Evolutionary conservation across 1,140 invertebrate species (phyloP).

Genomic region (Protaetia brevitarsis): DNA sequence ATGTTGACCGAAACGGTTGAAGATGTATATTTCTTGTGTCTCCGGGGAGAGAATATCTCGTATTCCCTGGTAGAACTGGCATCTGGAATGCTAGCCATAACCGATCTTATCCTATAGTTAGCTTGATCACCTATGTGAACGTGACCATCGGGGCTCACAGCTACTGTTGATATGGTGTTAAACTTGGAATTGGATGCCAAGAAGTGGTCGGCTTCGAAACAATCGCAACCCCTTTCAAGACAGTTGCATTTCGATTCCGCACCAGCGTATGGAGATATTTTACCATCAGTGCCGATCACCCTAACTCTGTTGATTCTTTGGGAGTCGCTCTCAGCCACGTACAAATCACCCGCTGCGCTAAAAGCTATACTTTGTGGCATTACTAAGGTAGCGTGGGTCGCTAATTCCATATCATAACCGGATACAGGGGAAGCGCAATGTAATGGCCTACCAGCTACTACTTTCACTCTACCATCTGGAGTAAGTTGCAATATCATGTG

Average conservation of each 20-base stretch:
- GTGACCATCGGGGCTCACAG: conserved; percentile 90
- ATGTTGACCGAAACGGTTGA: conserved; percentile 94
- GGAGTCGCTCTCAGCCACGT: conserved; percentile 92
- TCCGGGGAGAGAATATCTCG: conserved; percentile 93
- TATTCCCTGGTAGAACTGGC: conserved; percentile 81
- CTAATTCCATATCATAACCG: conserved; percentile 74
- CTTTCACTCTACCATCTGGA: conserved; percentile 83
- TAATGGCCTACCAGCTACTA: conserved; percentile 85
- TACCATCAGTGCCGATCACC: conserved; percentile 88
- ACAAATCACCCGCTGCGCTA: conserved; percentile 90
- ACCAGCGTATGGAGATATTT: conserved; percentile 88
- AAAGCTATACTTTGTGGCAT: conserved; percentile 94
- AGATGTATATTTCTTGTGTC: conserved; percentile 93
- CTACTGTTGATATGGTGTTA: conserved; percentile 88
- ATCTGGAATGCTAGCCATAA: conserved; percentile 88
- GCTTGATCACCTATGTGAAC: conserved; percentile 94
- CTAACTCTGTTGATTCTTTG: conserved; percentile 91
- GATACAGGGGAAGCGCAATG: conserved; percentile 80
- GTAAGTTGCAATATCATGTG: conserved; percentile 92
- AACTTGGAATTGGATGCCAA: conserved; percentile 90
- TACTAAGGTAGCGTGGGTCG: conserved; percentile 83
- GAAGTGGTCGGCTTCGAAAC: conserved; percentile 88
- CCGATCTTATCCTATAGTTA: conserved; percentile 85
- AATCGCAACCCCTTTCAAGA: conserved; percentile 83
- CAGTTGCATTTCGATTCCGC: conserved; percentile 95